Conservation (phyloP, 2,797 vertebrate species). For the Periophthalmus magnuspinnatus region DNA sequence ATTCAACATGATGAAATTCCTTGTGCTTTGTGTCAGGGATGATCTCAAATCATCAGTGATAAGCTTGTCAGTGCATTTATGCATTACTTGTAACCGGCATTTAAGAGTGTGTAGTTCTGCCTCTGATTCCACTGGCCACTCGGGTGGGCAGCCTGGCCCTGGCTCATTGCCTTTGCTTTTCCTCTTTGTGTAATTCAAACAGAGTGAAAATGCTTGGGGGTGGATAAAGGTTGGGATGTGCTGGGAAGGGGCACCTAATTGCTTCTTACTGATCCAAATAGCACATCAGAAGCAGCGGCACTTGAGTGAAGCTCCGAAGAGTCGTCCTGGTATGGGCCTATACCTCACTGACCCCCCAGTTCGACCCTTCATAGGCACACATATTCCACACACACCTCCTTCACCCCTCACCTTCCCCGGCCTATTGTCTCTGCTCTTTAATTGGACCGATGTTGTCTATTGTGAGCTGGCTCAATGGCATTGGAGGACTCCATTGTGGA, state of each 20-base stretch:
- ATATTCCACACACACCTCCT: conserved; percentile 69
- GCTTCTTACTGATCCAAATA: conserved; percentile 84
- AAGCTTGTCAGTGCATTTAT: not conserved
- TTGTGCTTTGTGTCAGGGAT: conserved; percentile 32
- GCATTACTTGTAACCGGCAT: not conserved
- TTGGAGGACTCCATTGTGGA: conserved; percentile 81
- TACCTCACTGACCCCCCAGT: conserved; percentile 77
- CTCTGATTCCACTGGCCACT: conserved; percentile 9
- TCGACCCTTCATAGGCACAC: conserved; percentile 68
- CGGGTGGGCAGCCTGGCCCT: conserved; percentile 1
- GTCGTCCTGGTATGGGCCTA: conserved; percentile 68
- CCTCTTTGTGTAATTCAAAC: conserved; percentile 33
- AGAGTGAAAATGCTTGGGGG: conserved; percentile 37
- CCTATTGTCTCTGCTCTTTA: conserved; percentile 83
- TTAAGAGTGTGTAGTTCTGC: not conserved
- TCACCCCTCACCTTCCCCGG: conserved; percentile 70
- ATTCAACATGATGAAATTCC: conserved; percentile 62
- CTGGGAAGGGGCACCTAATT: conserved; percentile 78
- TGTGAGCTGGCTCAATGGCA: conserved; percentile 77
- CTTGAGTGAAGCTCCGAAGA: conserved; percentile 77
- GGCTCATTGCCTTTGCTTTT: conserved; percentile 41
- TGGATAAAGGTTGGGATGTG: conserved; percentile 61
- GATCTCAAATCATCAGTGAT: not conserved
- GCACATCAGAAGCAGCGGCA: conserved; percentile 79
- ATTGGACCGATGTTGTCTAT: conserved; percentile 84